Base-by-base conservation (phyloP, 2,888 invertebrate genomes). In the Drosophila ustulata region DNA sequence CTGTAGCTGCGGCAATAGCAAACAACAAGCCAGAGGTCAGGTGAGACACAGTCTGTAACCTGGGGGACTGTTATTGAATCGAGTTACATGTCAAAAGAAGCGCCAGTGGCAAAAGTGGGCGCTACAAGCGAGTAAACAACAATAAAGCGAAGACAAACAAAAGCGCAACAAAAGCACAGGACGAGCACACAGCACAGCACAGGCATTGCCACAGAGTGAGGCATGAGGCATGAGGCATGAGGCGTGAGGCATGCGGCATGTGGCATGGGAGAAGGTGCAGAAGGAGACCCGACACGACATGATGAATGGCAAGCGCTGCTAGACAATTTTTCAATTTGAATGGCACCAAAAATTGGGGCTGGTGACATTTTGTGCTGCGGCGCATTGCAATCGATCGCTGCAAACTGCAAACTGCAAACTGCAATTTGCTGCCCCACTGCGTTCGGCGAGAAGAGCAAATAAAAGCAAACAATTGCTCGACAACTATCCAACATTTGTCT, bases 321-420 rank as follows among this genome's bases (percentile, higher is more conserved):
- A 88, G 88, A 86, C 85, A 75, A 89, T 88, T 86, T 88, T 86
- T 89, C 82, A 89, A 85, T 89, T 82, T 84, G 85, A 87, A 89
- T 87, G 73, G 56, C 80, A 59, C 28, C 51, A 47, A 64, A 65
- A 62, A 50, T 46, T 59, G 53, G 53, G 26, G 26, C 59, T 39
- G 45, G 52, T 50, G 46, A 53, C 53, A 37, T 53, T 78, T 32
- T 46, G 52, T 61, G 53, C 45, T 32, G 23, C 28, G 41, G 30
- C 23, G 18, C 18, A 78, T 64, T 74, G 84, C 67, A 78, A 82
- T 69, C 85, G 77, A 84, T 89, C 63, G 82, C 63, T 85, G 80
- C 88, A 85, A 84, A 78, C 81, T 89, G 88, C 88, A 85, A 84
- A 78, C 81, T 89, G 88, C 78, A 18, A 18, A 78, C 81, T 89